Conservation (phyloP, 2,888 invertebrate species). For the Metopia argyrocephala region DNA sequence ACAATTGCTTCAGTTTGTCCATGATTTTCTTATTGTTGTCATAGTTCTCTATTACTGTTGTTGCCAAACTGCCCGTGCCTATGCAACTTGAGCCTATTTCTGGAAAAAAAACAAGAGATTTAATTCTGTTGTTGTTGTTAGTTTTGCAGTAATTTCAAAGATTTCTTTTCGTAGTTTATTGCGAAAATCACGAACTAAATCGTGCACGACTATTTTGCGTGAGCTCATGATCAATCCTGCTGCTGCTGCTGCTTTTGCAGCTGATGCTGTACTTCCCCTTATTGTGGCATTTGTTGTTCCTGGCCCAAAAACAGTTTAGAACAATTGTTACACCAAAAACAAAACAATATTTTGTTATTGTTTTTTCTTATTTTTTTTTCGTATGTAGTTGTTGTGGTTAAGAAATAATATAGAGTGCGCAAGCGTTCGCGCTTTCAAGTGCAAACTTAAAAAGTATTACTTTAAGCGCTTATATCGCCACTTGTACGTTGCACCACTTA, state of each 20-base stretch:
- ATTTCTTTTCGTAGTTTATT: conserved; percentile 67
- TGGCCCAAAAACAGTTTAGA: conserved; percentile 48
- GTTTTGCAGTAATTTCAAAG: conserved; percentile 62
- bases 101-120: conserved; percentile 25
- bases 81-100: conserved; percentile 61
- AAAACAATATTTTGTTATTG: not conserved
- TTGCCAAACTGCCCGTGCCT: conserved; percentile 44
- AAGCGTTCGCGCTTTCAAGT: conserved; percentile 62
- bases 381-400: not conserved
- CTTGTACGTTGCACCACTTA: conserved; percentile 48
- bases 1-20: conserved; percentile 63
- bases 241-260: conserved; percentile 55
- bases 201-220: conserved; percentile 79
- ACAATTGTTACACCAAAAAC: conserved; percentile 54
- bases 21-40: conserved; percentile 60
- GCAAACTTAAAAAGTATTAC: conserved; percentile 60
- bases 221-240: conserved; percentile 76
- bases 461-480: conserved; percentile 55
- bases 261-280: conserved; percentile 32
- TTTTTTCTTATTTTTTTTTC: not conserved
- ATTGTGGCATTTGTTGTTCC: conserved; percentile 32
- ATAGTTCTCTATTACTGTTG: conserved; percentile 40
- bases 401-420: conserved; percentile 33
- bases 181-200: conserved; percentile 77
- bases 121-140: conserved; percentile 39